Evolutionary conservation across 1,140 invertebrate genomes (phyloP), one percentile per base, ranked within the genome.

Genomic region (Meloidogyne hapla): DNA sequence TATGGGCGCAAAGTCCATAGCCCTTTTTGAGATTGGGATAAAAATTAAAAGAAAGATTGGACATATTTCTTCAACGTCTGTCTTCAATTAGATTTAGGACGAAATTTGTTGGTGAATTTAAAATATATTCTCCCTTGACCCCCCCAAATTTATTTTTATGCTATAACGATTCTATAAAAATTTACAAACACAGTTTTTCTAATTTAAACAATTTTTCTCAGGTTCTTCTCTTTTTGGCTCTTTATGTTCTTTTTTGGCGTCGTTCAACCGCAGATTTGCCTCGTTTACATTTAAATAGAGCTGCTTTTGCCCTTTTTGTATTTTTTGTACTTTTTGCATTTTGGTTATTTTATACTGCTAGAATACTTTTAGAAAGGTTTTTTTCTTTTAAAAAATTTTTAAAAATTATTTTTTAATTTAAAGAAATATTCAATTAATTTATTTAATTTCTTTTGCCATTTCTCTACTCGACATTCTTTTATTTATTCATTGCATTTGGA

Each of bases 311-410:
- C 2, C 33, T 81, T 18, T 81, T 81, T 48, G 67, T 77, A 25
- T 48, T 84, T 21, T 82, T 82, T 67, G 42, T 78, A 26, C 38
- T 84, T 15, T 81, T 75, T 66, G 69, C 81, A 68, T 82, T 83
- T 65, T 82, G 81, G 81, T 63, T 84, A 21, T 82, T 82, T 72
- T 82, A 84, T 69, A 73, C 77, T 62, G 79, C 68, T 48, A 70
- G 77, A 65, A 75, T 71, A 9, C 25, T 79, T 62, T 61, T 80
- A n/a, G 68, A 79, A 25, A 75, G 40, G 74, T 68, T 38, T 61
- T 40, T 67, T 21, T n/a, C n/a, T 10, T 42, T 40, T 40, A 42
- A 13, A 28, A n/a, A n/a, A 13, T 72, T 26, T 6, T 68, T 2
- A 18, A n/a, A 21, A 23, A 2, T 62, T 74, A 25, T 26, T 79